Conservation (phyloP, 2,888 invertebrate species). For the Lithophane leautieri region DNA sequence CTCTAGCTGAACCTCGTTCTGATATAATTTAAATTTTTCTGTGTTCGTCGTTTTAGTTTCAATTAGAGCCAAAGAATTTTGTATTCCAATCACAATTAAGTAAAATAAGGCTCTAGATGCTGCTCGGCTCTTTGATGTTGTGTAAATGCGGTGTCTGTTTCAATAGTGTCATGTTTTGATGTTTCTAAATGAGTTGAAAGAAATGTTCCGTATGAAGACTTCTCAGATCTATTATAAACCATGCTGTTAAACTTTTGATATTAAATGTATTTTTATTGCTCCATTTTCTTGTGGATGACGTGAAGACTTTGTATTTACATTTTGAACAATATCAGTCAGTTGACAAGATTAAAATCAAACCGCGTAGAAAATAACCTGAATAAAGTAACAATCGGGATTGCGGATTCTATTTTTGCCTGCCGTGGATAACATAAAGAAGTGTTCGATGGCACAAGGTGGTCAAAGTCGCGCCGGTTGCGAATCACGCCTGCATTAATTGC, state of each 20-base stretch:
- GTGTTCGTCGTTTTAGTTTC: slow-evolving; percentile 68
- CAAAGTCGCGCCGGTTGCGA: slow-evolving; percentile 67
- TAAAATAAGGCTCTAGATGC: slow-evolving; percentile 56
- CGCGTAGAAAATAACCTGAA: slow-evolving; percentile 26
- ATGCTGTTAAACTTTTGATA: slow-evolving; percentile 46
- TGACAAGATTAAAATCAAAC: slow-evolving; percentile 38
- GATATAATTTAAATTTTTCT: slow-evolving; percentile 86
- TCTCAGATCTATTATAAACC: slow-evolving; percentile 56
- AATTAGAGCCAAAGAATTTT: slow-evolving; percentile 63
- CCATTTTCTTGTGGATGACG: slow-evolving; percentile 35
- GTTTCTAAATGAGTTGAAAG: slow-evolving; percentile 56
- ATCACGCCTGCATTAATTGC: slow-evolving; percentile 83
- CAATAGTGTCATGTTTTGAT: slow-evolving; percentile 58
- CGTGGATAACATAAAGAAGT: slow-evolving; percentile 42
- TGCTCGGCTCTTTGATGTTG: slow-evolving; percentile 57
- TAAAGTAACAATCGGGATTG: slow-evolving; percentile 38
- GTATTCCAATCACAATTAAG: slow-evolving; percentile 66
- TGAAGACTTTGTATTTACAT: slow-evolving; percentile 16
- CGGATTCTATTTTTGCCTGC: slow-evolving; percentile 50
- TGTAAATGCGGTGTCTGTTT: slow-evolving; percentile 57
- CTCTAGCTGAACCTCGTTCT: slow-evolving; percentile 84
- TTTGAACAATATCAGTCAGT: slow-evolving; percentile 25
- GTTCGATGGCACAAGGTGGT: slow-evolving; percentile 64
- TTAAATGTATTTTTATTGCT: slow-evolving; percentile 44
- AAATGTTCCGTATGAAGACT: slow-evolving; percentile 58